Conservation (phyloP, 1,140 invertebrate genomes). For the Spodoptera litura region DNA sequence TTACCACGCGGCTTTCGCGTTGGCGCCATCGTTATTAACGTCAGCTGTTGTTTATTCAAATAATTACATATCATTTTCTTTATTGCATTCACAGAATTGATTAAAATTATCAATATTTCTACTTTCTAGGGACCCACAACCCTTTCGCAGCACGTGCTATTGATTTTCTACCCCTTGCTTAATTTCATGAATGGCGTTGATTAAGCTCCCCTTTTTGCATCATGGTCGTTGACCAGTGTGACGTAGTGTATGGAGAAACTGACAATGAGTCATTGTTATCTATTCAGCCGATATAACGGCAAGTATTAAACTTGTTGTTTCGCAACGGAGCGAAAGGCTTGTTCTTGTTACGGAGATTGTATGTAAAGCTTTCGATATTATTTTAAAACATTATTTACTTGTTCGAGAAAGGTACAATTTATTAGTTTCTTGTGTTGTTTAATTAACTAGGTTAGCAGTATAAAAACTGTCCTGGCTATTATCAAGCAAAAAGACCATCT, state of each 20-base stretch:
- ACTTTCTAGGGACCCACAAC: constrained; percentile 18
- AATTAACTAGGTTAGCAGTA: not conserved
- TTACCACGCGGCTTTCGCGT: not conserved
- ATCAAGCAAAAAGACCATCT: too few relatives aligned
- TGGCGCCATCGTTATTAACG: not conserved
- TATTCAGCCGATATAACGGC: constrained; percentile 41
- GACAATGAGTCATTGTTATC: constrained; percentile 46
- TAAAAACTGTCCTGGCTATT: too few relatives aligned
- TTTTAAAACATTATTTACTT: not conserved
- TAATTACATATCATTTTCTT: not conserved
- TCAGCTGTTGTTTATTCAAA: too few relatives aligned
- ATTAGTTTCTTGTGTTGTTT: not conserved
- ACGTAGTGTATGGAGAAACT: constrained; percentile 29
- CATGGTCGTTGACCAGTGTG: constrained; percentile 17
- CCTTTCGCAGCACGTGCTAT: constrained; percentile 36
- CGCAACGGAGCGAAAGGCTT: constrained; percentile 29
- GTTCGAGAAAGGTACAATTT: not conserved
- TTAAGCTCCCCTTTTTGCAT: constrained; percentile 14
- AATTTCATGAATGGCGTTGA: constrained; percentile 23
- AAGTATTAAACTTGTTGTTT: constrained; percentile 40
- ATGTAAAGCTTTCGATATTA: not conserved
- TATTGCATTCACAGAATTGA: not conserved
- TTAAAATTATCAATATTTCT: constrained; percentile 5
- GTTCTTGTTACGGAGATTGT: constrained; percentile 23
- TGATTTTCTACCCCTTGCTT: constrained; percentile 33